Conservation (phyloP, 2,113 vertebrate genomes). For the Orientallactaga bullata region DNA sequence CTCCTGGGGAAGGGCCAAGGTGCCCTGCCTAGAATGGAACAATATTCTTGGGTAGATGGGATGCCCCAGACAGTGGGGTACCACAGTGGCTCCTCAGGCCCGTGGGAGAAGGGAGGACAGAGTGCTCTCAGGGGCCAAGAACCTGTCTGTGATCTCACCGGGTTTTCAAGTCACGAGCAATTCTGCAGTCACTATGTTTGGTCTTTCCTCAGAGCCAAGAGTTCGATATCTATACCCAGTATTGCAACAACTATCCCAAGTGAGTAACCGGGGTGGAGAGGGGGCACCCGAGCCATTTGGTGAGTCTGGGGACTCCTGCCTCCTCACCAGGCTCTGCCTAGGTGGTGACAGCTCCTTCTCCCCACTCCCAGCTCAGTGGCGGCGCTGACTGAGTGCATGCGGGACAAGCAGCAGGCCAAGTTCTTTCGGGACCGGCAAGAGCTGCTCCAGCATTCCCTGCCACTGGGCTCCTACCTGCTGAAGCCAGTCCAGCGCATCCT, state of each 20-base stretch:
- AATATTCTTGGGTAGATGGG: not conserved
- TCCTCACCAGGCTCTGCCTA: not conserved
- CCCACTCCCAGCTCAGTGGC: slow-evolving; percentile 92
- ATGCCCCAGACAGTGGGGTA: not conserved
- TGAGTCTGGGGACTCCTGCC: not conserved
- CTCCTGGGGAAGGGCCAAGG: not conserved
- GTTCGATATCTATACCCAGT: slow-evolving; percentile 98
- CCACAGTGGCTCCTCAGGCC: not conserved
- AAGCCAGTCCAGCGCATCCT: slow-evolving; percentile 99
- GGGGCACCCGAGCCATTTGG: not conserved
- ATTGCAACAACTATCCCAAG: slow-evolving; percentile 99
- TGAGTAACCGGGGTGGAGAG: slow-evolving; percentile 85
- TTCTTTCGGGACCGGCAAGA: slow-evolving; percentile 97
- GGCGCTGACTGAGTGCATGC: slow-evolving; percentile 95
- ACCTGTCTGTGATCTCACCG: not conserved
- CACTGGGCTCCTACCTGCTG: slow-evolving; percentile 96
- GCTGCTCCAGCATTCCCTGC: slow-evolving; percentile 91
- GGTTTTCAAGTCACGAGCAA: not conserved
- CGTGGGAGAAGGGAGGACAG: no score
- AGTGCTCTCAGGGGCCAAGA: not conserved
- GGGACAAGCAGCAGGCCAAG: slow-evolving; percentile 93
- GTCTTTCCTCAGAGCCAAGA: slow-evolving; percentile 91
- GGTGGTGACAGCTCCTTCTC: not conserved
- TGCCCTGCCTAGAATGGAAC: not conserved
- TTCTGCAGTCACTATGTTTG: not conserved